phyloP scores from a whole-genome alignment of 2,797 vertebrate genomes.

The Coreius guichenoti region DNA sequence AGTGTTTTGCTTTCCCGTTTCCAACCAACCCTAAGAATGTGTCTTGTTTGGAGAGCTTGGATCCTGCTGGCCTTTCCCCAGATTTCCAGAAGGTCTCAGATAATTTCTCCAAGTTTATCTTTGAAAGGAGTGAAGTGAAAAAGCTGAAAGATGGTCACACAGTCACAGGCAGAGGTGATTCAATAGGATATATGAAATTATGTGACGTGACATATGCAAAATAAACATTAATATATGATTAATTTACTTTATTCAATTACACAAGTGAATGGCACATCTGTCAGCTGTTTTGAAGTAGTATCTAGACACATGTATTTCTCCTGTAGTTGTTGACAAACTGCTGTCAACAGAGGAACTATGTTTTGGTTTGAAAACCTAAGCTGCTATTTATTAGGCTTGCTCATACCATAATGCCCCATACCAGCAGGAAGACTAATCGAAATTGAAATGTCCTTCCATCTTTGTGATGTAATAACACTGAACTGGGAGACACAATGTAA shows the following conservation, averaged over 20 bases:
- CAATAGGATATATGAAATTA: too few relatives aligned
- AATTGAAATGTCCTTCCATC: not conserved
- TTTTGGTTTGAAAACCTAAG: not conserved
- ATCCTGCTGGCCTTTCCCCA: conserved; percentile 45
- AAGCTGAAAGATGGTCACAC: conserved; percentile 62
- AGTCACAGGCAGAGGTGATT: conserved; percentile 9
- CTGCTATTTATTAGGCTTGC: not conserved
- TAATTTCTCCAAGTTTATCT: conserved; percentile 58
- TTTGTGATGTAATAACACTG: not conserved
- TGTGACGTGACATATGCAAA: not conserved
- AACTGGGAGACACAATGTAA: not conserved
- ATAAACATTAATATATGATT: not conserved
- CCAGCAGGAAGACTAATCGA: not conserved
- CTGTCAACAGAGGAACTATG: not conserved
- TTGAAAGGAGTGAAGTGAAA: conserved; percentile 57
- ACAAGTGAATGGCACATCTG: not conserved
- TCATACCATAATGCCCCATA: not conserved
- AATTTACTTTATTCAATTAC: not conserved
- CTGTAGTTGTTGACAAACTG: not conserved
- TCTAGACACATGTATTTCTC: not conserved
- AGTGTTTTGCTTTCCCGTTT: conserved; percentile 71
- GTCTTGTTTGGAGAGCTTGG: conserved; percentile 54
- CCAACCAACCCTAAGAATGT: conserved; percentile 61
- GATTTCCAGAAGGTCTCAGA: conserved; percentile 49
- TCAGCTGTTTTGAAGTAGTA: not conserved